These are phyloP conservation scores for Anthoscopus minutus DNA, from an alignment of 2,113 vertebrate species.

Conservation along the genomic window DNA sequence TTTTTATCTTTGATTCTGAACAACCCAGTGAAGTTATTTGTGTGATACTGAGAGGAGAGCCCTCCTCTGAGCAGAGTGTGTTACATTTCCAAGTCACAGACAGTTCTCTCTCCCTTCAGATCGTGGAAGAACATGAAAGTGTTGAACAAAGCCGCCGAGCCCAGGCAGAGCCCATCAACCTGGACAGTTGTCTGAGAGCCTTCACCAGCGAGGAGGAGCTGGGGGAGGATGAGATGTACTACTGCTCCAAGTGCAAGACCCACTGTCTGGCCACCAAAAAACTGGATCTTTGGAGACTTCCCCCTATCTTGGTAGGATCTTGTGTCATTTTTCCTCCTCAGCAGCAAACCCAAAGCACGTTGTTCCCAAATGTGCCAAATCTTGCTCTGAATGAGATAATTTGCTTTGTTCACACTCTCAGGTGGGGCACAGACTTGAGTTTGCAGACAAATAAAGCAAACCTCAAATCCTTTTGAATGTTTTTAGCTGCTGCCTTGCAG, in stretches of 20 bases:
- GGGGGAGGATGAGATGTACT: slow-evolving; percentile 97
- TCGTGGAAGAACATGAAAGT: slow-evolving; percentile 92
- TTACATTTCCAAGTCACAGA: not conserved
- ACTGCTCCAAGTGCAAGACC: slow-evolving; percentile 97
- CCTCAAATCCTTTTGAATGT: not conserved
- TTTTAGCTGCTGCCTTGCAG: not conserved
- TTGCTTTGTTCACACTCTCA: not conserved
- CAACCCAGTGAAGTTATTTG: not conserved
- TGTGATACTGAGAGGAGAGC: not conserved
- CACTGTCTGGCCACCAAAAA: slow-evolving; percentile 97
- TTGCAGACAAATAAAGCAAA: not conserved
- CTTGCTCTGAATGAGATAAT: not conserved
- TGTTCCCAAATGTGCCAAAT: not conserved
- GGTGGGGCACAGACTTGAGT: not conserved
- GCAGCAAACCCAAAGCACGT: not conserved
- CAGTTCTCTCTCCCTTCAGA: slow-evolving; percentile 64
- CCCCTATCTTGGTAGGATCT: slow-evolving; percentile 85
- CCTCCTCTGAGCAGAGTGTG: not conserved
- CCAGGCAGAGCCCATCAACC: slow-evolving; percentile 95
- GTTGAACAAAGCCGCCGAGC: slow-evolving; percentile 91
- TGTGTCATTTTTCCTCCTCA: not conserved
- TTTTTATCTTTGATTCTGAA: not conserved
- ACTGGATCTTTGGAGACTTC: slow-evolving; percentile 97
- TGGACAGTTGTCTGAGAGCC: slow-evolving; percentile 92
- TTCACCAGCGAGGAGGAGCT: slow-evolving; percentile 97